Conservation (phyloP, 2,797 vertebrate genomes). For the Thaleichthys pacificus region DNA sequence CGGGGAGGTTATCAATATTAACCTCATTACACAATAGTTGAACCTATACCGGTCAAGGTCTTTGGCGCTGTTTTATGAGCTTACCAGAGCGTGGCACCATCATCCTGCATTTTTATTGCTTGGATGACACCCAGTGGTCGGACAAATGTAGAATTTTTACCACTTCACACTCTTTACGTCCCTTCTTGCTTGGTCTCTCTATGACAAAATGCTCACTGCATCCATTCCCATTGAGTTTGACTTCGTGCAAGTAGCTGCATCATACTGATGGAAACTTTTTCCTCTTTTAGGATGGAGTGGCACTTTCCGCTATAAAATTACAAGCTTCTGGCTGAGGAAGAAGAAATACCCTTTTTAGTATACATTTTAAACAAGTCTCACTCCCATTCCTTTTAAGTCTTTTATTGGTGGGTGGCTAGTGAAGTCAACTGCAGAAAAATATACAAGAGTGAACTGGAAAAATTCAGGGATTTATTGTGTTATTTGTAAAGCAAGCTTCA, state of each 20-base stretch:
- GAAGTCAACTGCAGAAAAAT: constrained; percentile 22
- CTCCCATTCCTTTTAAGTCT: constrained; percentile 37
- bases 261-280: too few species aligned
- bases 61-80: constrained; percentile 49
- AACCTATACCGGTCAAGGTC: constrained; percentile 53
- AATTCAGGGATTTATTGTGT: neutral
- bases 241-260: too few species aligned
- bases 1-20: constrained; percentile 37
- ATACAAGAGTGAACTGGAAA: neutral
- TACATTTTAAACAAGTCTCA: neutral
- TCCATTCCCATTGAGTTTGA: too few species aligned
- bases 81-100: neutral
- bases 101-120: constrained; percentile 65
- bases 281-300: constrained; percentile 7
- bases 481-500: neutral
- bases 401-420: constrained; percentile 60
- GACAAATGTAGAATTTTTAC: constrained; percentile 18
- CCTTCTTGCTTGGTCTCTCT: too few species aligned
- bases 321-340: constrained; percentile 26
- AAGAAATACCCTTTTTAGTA: constrained; percentile 19
- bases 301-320: constrained; percentile 45
- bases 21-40: constrained; percentile 55
- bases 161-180: neutral
- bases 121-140: constrained; percentile 77
- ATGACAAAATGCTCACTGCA: too few species aligned